Conservation (phyloP, 2,113 vertebrate genomes). For the Microtus richardsoni region DNA sequence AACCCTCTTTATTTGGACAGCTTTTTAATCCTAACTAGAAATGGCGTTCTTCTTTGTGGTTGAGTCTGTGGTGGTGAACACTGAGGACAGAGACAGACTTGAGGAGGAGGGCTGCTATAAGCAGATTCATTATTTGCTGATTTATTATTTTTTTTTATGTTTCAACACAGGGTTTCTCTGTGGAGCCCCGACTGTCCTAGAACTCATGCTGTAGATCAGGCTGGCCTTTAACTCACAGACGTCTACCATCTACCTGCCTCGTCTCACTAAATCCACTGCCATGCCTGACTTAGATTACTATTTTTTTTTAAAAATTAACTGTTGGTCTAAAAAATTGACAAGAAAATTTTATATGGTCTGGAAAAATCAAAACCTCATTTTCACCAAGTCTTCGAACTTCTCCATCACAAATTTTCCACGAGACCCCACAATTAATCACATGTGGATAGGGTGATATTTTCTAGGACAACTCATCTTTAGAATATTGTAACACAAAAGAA, state of each 20-base stretch:
- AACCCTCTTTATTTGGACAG: background rate
- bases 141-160: too few relatives aligned
- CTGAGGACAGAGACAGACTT: background rate
- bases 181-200: background rate
- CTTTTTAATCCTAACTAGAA: background rate
- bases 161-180: background rate
- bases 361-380: constrained; percentile 34
- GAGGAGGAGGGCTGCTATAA: background rate
- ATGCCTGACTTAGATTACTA: background rate
- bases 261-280: background rate
- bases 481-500: background rate
- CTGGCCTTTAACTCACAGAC: background rate
- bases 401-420: background rate
- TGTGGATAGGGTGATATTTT: background rate
- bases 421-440: background rate
- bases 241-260: background rate
- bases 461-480: background rate
- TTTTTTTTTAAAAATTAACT: background rate
- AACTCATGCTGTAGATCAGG: background rate
- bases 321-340: constrained; percentile 36
- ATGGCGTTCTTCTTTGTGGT: background rate
- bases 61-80: constrained; percentile 16
- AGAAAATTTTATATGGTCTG: constrained; percentile 15
- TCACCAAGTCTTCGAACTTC: background rate
- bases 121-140: background rate